Base-by-base conservation (phyloP, 2,113 vertebrate species). In the Promerops cafer region DNA sequence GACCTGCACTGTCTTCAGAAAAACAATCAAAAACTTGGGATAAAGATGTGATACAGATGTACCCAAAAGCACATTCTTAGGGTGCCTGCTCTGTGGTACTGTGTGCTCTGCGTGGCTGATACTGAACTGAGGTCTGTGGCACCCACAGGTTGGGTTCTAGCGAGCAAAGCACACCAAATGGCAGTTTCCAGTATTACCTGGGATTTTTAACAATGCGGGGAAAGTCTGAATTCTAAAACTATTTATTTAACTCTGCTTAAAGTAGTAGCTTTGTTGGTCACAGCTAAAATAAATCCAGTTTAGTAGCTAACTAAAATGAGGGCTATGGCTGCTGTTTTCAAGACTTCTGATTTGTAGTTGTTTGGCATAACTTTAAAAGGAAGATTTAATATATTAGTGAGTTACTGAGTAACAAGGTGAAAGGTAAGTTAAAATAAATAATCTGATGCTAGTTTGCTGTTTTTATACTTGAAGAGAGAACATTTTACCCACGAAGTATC, bases 121-220 rank as follows among this genome's bases (percentile, higher is more conserved):
- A 7, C 39, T 42, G 42, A 79, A 8, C 6, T 63, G 40, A 56
- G 40, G 26, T 65, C 60, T 93, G 2, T 17, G 30, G 28, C 44
- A 8, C 20, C 16, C 23, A 20, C 33, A 15, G 20, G 1, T 28
- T 57, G 47, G 12, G 39, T 79, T 66, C 13, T 26, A 30, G 53
- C 23, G 18, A 70, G 49, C 52, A 65, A 27, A 57, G 33, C 35
- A 81, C 30, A 13, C 16, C 19, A 26, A 53, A 11, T 65, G 23
- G 10, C 12, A 56, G 2, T 42, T 56, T 33, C 16, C 54, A 66
- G 0, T 21, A n/a, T 30, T 45, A 37, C 12, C 24, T 37, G 33
- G 28, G 24, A 28, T 76, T 76, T 92, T 65, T 2, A 44, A 31
- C 2, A 4, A 0, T 4, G 2, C 2, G 16, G 7, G 6, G 5